Percentiles rank a stretch among this genome's conserved stretches.
Evolutionary conservation across 2,888 invertebrate species (phyloP).

Genomic region (Mythimna impura): DNA sequence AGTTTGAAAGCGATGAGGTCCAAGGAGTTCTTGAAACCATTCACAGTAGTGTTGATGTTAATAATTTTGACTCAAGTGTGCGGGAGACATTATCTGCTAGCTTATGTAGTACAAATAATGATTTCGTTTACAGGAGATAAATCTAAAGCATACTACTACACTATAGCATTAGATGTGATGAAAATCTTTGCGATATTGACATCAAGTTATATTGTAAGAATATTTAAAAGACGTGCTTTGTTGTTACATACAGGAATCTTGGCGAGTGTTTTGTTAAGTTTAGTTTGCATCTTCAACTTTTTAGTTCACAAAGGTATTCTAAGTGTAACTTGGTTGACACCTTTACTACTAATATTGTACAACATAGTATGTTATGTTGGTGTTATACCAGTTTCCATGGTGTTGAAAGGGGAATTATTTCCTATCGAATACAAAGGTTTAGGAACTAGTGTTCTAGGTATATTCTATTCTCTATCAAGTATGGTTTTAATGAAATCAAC

Average conservation of each 20-base stretch:
- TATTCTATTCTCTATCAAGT: slow-evolving; percentile 50
- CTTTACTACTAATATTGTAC: slow-evolving; percentile 42
- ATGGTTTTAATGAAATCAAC: slow-evolving; percentile 57
- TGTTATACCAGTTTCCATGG: slow-evolving; percentile 58
- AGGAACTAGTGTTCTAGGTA: slow-evolving; percentile 49
- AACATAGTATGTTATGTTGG: slow-evolving; percentile 55
- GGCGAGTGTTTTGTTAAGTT: slow-evolving; percentile 35
- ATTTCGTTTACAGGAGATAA: slow-evolving; percentile 45
- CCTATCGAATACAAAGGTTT: slow-evolving; percentile 54
- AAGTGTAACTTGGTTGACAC: slow-evolving; percentile 38
- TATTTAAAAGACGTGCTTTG: slow-evolving; percentile 31
- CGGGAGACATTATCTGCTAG: slow-evolving; percentile 53
- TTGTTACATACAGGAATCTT: slow-evolving; percentile 30
- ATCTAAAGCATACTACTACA: slow-evolving; percentile 52
- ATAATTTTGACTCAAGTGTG: slow-evolving; percentile 52
- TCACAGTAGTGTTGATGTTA: slow-evolving; percentile 43
- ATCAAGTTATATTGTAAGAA: slow-evolving; percentile 45
- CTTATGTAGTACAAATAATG: slow-evolving; percentile 57
- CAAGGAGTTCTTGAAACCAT: slow-evolving; percentile 49
- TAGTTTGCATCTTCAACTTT: slow-evolving; percentile 26
- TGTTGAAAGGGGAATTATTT: slow-evolving; percentile 54
- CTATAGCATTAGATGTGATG: slow-evolving; percentile 47
- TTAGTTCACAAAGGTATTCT: slow-evolving; percentile 23
- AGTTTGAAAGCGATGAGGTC: slow-evolving; percentile 36
- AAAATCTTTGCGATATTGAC: slow-evolving; percentile 51